Conservation (phyloP, 2,888 invertebrate species). For the Cephalotes varians region DNA sequence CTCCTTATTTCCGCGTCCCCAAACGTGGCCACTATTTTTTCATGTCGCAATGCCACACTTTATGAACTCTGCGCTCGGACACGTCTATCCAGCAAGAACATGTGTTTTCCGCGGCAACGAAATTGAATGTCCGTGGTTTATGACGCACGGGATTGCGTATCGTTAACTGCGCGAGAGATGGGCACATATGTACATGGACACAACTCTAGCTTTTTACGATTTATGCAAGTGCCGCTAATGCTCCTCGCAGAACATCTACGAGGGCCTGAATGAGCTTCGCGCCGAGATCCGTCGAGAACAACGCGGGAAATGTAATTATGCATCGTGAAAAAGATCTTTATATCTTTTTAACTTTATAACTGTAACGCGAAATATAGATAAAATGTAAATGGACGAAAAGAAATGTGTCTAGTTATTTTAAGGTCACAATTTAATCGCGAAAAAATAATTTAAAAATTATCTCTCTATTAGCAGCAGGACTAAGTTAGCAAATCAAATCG, state of each 20-base stretch:
- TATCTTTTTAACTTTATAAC: neutral
- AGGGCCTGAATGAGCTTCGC: conserved; percentile 15
- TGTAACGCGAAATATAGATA: neutral
- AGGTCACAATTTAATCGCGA: neutral
- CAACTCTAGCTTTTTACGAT: conserved; percentile 55
- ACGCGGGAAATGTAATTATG: conserved; percentile 26
- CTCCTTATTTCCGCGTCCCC: conserved; percentile 8
- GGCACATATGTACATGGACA: neutral
- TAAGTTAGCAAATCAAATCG: too few species aligned
- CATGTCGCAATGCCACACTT: conserved; percentile 41
- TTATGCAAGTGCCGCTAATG: conserved; percentile 58
- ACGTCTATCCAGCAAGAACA: conserved; percentile 41
- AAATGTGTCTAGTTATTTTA: too few species aligned
- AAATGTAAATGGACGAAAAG: too few species aligned
- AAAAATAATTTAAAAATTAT: too few species aligned
- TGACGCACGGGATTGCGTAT: conserved; percentile 63
- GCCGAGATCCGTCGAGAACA: neutral
- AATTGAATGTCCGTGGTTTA: conserved; percentile 69
- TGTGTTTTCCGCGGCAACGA: conserved; percentile 61
- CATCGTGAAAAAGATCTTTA: neutral
- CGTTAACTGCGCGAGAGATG: conserved; percentile 55
- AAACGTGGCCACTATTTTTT: conserved; percentile 26
- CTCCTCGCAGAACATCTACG: conserved; percentile 11
- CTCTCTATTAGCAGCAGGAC: too few species aligned
- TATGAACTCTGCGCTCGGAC: conserved; percentile 57